phyloP scores from a whole-genome alignment of 1,140 invertebrate genomes.

The Zophobas morio region DNA sequence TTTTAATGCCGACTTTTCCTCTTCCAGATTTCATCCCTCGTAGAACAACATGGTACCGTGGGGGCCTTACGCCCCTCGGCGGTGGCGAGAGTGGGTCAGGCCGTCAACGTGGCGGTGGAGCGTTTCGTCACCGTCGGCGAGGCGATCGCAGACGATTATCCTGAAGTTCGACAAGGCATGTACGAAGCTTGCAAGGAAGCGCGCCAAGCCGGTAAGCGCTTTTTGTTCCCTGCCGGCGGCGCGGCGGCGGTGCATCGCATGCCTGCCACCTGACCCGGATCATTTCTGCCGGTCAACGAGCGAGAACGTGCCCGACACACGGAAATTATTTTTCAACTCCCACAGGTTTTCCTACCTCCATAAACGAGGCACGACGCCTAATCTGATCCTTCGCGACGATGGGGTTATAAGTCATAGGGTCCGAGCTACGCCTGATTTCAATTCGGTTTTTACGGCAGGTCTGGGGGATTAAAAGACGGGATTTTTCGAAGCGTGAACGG shows the following conservation, averaged over 20 bases:
- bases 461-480: background rate
- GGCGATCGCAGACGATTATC: constrained; percentile 98
- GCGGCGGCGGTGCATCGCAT: background rate
- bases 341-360: constrained; percentile 4
- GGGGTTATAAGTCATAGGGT: background rate
- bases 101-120: constrained; percentile 96
- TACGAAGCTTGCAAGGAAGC: constrained; percentile 98
- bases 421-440: background rate
- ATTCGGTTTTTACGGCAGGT: background rate
- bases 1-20: constrained; percentile 46
- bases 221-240: background rate
- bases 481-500: background rate
- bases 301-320: constrained; percentile 19
- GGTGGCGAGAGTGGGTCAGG: constrained; percentile 93
- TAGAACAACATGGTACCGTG: constrained; percentile 74
- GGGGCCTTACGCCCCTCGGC: constrained; percentile 77
- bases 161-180: constrained; percentile 97
- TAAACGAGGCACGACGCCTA: constrained; percentile 5
- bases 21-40: constrained; percentile 92
- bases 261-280: constrained; percentile 7
- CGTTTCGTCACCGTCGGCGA: constrained; percentile 98
- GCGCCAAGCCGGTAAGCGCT: constrained; percentile 86
- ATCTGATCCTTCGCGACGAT: constrained; percentile 13
- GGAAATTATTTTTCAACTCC: constrained; percentile 42
- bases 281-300: constrained; percentile 27